These are phyloP conservation scores for Choristoneura rosaceana DNA, from an alignment of 2,888 invertebrate species.

Conservation along the genomic window DNA sequence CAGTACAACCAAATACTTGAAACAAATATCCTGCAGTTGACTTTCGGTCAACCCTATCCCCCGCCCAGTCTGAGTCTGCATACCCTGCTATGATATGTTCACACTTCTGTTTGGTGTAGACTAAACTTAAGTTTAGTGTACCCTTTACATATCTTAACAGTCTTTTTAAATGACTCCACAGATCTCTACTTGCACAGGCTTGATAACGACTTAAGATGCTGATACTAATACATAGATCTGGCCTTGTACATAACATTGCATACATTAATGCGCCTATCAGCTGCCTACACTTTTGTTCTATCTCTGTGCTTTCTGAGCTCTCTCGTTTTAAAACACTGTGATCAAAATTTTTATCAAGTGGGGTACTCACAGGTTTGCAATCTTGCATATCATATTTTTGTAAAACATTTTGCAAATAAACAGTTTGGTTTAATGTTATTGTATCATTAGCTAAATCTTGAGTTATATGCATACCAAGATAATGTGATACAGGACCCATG, in stretches of 20 bases:
- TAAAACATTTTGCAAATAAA: background rate
- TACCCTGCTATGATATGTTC: background rate
- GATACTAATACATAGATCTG: background rate
- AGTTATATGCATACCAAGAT: background rate
- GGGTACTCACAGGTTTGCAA: too few relatives aligned
- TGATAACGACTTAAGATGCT: background rate
- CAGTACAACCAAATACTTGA: constrained; percentile 1
- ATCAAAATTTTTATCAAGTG: too few relatives aligned
- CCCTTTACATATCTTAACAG: background rate
- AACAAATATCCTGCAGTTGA: constrained; percentile 2
- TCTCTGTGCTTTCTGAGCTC: background rate
- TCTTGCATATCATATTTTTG: background rate
- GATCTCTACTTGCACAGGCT: background rate
- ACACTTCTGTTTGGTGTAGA: background rate
- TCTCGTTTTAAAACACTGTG: background rate
- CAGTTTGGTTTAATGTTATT: too few relatives aligned
- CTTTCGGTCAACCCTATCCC: background rate
- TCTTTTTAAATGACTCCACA: background rate
- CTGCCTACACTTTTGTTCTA: background rate
- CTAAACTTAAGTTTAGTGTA: background rate
- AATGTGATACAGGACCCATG: background rate
- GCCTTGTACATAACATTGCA: too few relatives aligned
- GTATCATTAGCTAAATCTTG: too few relatives aligned
- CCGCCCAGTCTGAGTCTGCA: background rate
- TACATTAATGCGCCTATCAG: too few relatives aligned